Evolutionary conservation across 35 echinoderm and acorn worm genomes (phyloP), one percentile per base, ranked within the genome.

Genomic region (Anneissia japonica): DNA sequence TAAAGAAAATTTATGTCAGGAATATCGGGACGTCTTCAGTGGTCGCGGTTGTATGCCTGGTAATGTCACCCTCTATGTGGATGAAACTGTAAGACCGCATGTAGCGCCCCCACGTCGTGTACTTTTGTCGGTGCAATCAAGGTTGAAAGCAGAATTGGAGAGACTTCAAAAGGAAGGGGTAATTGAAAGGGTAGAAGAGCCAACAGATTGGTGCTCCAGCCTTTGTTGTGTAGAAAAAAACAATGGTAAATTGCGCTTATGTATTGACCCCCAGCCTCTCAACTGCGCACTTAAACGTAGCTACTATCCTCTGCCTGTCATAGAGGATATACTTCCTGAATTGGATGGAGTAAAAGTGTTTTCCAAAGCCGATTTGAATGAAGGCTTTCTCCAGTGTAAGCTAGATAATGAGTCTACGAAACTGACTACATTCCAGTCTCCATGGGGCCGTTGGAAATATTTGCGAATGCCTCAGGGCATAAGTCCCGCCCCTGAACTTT

Each of bases 31-130:
- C 75, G 80, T 89, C 14, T 90, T 90, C 37, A 51, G n/a, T 30
- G 88, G 81, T 9, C 88, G 79, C 13, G 80, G 88, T 43, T 90
- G 90, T 84, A 82, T 82, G 85, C 85, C 77, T 16, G 90, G 90
- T 73, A 56, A 46, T 46, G 82, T 84, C 4, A 35, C 35, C 21
- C 75, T 90, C 7, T 0, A 78, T 17, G 77, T 85, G 9, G 82
- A 90, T 46, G 38, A 84, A 33, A 19, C 73, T 41, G 75, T 90
- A 0, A 77, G 51, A 28, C 82, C 89, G 80, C 41, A 84, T n/a
- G 41, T 90, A 28, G 74, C 83, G 3, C 73, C 88, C 4, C 74
- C 40, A 4, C 75, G 75, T 77, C 75, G 41, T 2, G 38, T 87
- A 17, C 80, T 80, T 23, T 28, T 92, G 0, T 81, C 85, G 29